Percentiles rank a stretch among this genome's conserved stretches.
These are phyloP conservation scores for Carettochelys insculpta DNA, from an alignment of 2,113 vertebrate genomes.

Conservation along the genomic window DNA sequence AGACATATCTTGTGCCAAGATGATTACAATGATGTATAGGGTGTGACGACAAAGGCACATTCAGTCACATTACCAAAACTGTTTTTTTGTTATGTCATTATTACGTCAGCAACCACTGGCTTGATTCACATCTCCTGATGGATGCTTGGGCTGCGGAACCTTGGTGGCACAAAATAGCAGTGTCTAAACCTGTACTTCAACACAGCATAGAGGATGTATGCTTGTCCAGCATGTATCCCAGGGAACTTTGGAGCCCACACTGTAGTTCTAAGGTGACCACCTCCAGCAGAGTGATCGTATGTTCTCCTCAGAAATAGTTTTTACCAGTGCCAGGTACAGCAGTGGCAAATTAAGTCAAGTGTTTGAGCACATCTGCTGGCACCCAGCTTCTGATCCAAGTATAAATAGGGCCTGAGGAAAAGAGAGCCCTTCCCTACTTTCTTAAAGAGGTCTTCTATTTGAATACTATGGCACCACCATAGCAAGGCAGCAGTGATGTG, in stretches of 20 bases:
- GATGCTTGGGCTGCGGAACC: not conserved
- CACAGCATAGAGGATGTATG: not conserved
- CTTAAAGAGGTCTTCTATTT: slow-evolving; percentile 35
- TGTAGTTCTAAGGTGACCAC: not conserved
- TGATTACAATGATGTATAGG: not conserved
- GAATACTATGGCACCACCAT: not conserved
- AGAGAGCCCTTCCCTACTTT: not conserved
- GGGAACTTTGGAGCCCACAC: not conserved
- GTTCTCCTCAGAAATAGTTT: not conserved
- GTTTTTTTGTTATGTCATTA: not conserved
- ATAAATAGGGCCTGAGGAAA: not conserved
- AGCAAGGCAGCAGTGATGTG: not conserved
- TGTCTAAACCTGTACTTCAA: not conserved
- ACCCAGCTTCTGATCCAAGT: not conserved
- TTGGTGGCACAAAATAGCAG: not conserved
- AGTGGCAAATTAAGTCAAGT: not conserved
- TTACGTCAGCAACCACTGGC: fast-evolving
- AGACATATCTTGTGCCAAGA: not conserved
- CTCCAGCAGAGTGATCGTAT: not conserved
- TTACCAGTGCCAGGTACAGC: not conserved
- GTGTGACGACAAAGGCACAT: not conserved
- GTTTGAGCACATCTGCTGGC: not conserved
- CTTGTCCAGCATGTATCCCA: fast-evolving
- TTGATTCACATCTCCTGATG: not conserved
- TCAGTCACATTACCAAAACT: not conserved